phyloP scores from a whole-genome alignment of 2,888 invertebrate genomes.

The Coleophora flavipennella region DNA sequence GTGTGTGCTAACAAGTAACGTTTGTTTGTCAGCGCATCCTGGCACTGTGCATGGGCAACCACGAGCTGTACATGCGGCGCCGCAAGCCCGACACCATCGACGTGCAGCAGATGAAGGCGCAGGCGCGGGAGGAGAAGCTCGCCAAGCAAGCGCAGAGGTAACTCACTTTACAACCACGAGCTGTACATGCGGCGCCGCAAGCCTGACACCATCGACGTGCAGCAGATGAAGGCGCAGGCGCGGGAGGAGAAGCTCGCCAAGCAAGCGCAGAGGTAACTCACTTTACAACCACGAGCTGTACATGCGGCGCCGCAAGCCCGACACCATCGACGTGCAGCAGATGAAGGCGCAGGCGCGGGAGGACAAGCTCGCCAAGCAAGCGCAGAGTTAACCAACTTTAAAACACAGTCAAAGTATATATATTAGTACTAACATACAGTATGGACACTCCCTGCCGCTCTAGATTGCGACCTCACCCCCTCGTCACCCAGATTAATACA shows the following conservation, averaged over 20 bases:
- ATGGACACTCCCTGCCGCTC: too few species aligned
- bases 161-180: neutral
- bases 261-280: slow-evolving; percentile 86
- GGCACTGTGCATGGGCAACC: slow-evolving; percentile 99
- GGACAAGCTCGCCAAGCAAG: slow-evolving; percentile 95
- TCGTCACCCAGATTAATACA: too few species aligned
- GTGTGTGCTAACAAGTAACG: too few species aligned
- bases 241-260: slow-evolving; percentile 95
- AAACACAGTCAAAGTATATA: too few species aligned
- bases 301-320: too few species aligned
- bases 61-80: slow-evolving; percentile 98
- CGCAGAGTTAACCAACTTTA: slow-evolving; percentile 78
- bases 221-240: slow-evolving; percentile 92
- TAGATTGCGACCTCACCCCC: too few species aligned
- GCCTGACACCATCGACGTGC: too few species aligned
- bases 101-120: slow-evolving; percentile 99
- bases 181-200: too few species aligned
- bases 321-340: too few species aligned
- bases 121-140: slow-evolving; percentile 95
- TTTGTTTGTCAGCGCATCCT: slow-evolving; percentile 78
- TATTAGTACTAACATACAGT: too few species aligned
- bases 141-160: slow-evolving; percentile 95
- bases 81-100: slow-evolving; percentile 99
- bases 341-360: slow-evolving; percentile 97
- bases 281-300: neutral